These are phyloP conservation scores for Setophaga petechia DNA, from an alignment of 2,113 vertebrate genomes.

Conservation along the genomic window DNA sequence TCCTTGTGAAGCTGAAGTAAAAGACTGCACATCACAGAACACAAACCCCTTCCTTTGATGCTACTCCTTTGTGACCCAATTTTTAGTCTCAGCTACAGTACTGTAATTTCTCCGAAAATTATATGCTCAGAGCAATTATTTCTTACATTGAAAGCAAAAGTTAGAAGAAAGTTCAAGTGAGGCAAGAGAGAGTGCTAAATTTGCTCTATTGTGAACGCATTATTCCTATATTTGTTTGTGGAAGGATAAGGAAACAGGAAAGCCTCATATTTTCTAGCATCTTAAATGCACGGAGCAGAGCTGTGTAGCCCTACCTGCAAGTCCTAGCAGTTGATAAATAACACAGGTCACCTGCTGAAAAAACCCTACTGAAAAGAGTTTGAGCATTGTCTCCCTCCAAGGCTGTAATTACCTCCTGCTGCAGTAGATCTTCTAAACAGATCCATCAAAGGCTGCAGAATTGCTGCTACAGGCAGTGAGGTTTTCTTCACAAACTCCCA, in stretches of 20 bases:
- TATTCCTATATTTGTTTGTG: background rate
- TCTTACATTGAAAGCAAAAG: background rate
- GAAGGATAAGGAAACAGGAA: background rate
- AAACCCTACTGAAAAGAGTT: background rate
- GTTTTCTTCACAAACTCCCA: background rate
- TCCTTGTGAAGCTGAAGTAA: background rate
- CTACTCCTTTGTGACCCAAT: background rate
- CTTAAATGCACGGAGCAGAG: background rate
- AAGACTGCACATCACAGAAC: background rate
- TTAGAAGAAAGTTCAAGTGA: background rate
- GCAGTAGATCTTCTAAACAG: background rate
- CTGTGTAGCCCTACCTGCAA: background rate
- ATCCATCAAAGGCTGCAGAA: background rate
- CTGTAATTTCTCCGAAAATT: background rate
- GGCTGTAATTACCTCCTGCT: background rate
- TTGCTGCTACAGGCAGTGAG: background rate
- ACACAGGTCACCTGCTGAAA: background rate
- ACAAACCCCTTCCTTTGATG: background rate
- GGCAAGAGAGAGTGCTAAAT: background rate
- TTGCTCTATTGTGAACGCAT: accelerated
- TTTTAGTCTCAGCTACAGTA: background rate
- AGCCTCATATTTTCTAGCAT: background rate
- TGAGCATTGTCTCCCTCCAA: background rate
- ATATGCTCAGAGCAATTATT: background rate
- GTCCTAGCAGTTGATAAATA: background rate